Base-by-base conservation (phyloP, 30 jellyfish, hydroid and myxozoan species). In the Cassiopea xamachana region DNA sequence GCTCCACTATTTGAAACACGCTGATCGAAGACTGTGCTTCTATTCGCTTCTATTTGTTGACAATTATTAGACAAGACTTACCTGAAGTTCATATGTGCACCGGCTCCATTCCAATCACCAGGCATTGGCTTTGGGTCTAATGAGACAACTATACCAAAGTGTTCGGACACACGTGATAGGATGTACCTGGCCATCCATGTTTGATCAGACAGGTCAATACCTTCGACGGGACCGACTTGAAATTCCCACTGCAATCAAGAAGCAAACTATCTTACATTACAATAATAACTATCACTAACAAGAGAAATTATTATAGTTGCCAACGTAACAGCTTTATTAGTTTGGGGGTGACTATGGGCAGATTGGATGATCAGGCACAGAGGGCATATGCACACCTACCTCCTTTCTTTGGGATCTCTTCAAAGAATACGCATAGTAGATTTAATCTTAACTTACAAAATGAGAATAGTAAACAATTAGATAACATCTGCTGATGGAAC, bases 51-150 rank as follows among this genome's bases (percentile, higher is more conserved):
- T 55, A 55, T 3, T 55, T 6, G 64, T 3, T 10, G 7, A 55
- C 64, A 55, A 55, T 6, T 3, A 55, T 55, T 6, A 55, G 12
- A 3, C 7, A 16, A 71, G 80, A 10, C 58, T 19, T 77, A 88
- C 99, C 99, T 95, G 92, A 73, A 95, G 87, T 95, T 95, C 79
- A 92, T 55, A 83, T 95, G 99, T 46, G 98, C 95, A 1, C 99
- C 99, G 45, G 99, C 99, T 15, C 99, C 99, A 61, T 95, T 95
- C 99, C 99, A 95, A 80, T 95, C 97, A 1, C 99, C 99, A 12
- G 94, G 87, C 90, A 95, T 88, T 80, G 99, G 99, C 76, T 95
- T 95, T 1, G 99, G 99, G 73, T 95, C 99, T 7, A 95, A 82
- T 2, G 96, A 47, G 14, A 78, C 98, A 46, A 88, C 89, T 47